Evolutionary conservation across 2,888 invertebrate species (phyloP).

Genomic region (Perizoma affinitatum): DNA sequence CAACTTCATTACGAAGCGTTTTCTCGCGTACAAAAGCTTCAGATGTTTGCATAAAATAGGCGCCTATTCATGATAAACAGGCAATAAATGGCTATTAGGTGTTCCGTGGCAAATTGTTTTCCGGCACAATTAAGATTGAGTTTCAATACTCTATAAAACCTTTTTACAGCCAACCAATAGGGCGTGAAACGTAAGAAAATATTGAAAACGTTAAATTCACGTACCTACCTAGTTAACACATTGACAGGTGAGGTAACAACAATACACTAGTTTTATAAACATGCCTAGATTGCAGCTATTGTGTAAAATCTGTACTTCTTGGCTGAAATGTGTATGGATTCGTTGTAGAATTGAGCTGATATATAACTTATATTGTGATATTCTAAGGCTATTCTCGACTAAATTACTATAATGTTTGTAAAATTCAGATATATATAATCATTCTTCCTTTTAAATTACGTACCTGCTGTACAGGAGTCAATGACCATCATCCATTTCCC

Average conservation of each 20-base stretch:
- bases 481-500: too few species aligned
- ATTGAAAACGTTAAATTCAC: constrained; percentile 38
- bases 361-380: not conserved
- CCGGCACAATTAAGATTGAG: constrained; percentile 76
- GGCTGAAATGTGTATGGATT: not conserved
- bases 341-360: not conserved
- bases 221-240: constrained; percentile 29
- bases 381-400: too few species aligned
- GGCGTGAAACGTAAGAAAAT: constrained; percentile 51
- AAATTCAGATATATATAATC: too few species aligned
- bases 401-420: too few species aligned
- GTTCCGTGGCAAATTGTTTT: constrained; percentile 72
- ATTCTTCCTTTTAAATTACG: too few species aligned
- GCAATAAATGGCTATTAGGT: constrained; percentile 60
- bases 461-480: too few species aligned
- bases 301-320: constrained; percentile 4
- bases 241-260: constrained; percentile 43
- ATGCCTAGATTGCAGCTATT: constrained; percentile 51
- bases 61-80: constrained; percentile 56
- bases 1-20: too few species aligned
- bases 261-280: constrained; percentile 52
- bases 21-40: constrained; percentile 1
- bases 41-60: constrained; percentile 51
- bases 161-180: constrained; percentile 16
- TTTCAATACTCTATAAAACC: constrained; percentile 72